A percentile compares a stretch with the other conserved stretches of the same genome.
phyloP scores from a whole-genome alignment of 2,113 vertebrate genomes.

The Tapirus terrestris region DNA sequence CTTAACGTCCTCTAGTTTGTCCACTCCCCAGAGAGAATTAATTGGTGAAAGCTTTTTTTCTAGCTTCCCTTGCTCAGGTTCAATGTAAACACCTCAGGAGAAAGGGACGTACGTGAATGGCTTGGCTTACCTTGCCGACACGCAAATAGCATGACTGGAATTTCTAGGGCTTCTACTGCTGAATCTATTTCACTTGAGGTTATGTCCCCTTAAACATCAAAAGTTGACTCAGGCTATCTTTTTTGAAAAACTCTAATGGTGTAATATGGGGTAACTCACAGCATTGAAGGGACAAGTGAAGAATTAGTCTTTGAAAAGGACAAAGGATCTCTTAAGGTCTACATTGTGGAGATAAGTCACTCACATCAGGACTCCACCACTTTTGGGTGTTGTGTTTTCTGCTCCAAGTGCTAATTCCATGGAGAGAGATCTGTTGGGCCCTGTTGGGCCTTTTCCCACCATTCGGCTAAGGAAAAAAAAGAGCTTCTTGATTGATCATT shows the following conservation, averaged over 20 bases:
- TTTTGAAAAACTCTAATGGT: background rate
- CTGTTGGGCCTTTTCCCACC: background rate
- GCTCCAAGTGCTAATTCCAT: background rate
- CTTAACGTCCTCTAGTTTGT: background rate
- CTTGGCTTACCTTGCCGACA: background rate
- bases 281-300: background rate
- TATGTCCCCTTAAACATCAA: background rate
- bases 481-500: background rate
- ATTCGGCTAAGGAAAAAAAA: background rate
- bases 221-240: background rate
- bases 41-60: background rate
- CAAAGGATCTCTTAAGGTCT: background rate
- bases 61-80: background rate
- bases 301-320: background rate
- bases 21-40: background rate
- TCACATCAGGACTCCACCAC: fast-evolving
- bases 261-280: background rate
- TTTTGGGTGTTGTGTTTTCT: background rate
- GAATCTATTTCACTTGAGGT: background rate
- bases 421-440: background rate
- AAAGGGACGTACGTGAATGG: background rate
- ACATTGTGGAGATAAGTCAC: background rate
- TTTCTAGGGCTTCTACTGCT: background rate
- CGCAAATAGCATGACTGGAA: background rate
- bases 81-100: background rate